phyloP scores from a whole-genome alignment of 2,797 vertebrate species.

The Oreochromis mossambicus region DNA sequence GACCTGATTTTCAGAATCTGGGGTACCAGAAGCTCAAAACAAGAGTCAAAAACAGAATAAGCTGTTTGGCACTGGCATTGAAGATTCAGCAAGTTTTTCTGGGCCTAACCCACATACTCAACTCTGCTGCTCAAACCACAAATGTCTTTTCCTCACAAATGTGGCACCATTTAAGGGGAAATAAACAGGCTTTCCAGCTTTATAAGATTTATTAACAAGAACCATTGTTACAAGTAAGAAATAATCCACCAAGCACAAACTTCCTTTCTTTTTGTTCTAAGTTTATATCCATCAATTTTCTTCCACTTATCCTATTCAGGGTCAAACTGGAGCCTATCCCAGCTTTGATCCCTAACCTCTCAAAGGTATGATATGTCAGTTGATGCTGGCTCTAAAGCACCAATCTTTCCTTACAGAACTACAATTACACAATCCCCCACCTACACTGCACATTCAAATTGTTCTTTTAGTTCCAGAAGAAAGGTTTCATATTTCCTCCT shows the following conservation, averaged over 20 bases:
- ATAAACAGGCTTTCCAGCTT: not conserved
- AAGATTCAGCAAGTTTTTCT: not conserved
- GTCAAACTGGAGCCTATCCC: not conserved
- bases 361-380: not conserved
- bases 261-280: not conserved
- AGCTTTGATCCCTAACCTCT: not conserved
- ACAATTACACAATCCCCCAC: not conserved
- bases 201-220: not conserved
- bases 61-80: not conserved
- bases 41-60: not conserved
- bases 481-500: conserved; percentile 8
- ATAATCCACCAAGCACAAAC: not conserved
- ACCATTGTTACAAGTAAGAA: not conserved
- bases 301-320: not conserved
- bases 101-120: not conserved
- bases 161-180: not conserved
- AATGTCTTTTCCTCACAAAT: not conserved
- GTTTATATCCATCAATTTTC: not conserved
- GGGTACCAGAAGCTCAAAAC: not conserved
- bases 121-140: not conserved
- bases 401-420: not conserved
- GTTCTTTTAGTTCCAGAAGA: not conserved
- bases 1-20: not conserved
- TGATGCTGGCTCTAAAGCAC: not conserved
- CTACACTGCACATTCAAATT: not conserved